A percentile compares a stretch with the other conserved stretches of the same genome.
These are phyloP conservation scores for Octonoba sinensis DNA, from an alignment of 2,888 invertebrate genomes.

Conservation along the genomic window DNA sequence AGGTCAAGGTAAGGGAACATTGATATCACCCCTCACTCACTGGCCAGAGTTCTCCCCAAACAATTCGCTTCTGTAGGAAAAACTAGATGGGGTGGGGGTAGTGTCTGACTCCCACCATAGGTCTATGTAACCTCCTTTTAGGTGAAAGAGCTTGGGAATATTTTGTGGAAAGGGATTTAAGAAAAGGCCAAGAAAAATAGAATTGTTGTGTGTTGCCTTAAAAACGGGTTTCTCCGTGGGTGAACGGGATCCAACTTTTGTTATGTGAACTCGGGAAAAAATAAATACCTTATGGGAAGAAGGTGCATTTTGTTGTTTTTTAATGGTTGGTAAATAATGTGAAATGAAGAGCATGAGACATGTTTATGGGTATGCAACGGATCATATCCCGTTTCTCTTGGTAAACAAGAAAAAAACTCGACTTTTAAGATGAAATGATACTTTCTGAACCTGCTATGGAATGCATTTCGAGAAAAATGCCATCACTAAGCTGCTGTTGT, in stretches of 20 bases:
- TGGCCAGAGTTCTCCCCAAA: slow-evolving; percentile 42
- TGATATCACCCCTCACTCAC: slow-evolving; percentile 38
- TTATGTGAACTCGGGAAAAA: not conserved
- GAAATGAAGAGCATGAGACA: too few species aligned
- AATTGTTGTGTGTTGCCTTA: slow-evolving; percentile 20
- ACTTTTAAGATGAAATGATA: too few species aligned
- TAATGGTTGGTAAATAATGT: too few species aligned
- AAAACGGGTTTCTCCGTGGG: not conserved
- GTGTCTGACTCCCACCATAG: slow-evolving; percentile 5
- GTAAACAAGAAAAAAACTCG: too few species aligned
- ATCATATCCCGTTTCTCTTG: too few species aligned
- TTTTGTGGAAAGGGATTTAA: slow-evolving; percentile 31
- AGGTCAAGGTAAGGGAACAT: slow-evolving; percentile 27
- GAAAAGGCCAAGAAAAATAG: slow-evolving; percentile 39
- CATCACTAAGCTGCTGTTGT: too few species aligned
- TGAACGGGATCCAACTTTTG: not conserved
- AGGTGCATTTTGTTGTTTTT: too few species aligned
- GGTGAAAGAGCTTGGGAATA: slow-evolving; percentile 32
- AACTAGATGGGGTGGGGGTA: slow-evolving; percentile 6
- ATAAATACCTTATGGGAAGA: not conserved
- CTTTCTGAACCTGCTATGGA: too few species aligned
- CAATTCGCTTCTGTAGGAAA: slow-evolving; percentile 22
- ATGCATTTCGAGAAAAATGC: too few species aligned
- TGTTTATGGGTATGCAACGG: too few species aligned
- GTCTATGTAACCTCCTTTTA: slow-evolving; percentile 14